These are phyloP conservation scores for Muscicapa striata DNA, from an alignment of 2,797 vertebrate genomes.

Conservation along the genomic window DNA sequence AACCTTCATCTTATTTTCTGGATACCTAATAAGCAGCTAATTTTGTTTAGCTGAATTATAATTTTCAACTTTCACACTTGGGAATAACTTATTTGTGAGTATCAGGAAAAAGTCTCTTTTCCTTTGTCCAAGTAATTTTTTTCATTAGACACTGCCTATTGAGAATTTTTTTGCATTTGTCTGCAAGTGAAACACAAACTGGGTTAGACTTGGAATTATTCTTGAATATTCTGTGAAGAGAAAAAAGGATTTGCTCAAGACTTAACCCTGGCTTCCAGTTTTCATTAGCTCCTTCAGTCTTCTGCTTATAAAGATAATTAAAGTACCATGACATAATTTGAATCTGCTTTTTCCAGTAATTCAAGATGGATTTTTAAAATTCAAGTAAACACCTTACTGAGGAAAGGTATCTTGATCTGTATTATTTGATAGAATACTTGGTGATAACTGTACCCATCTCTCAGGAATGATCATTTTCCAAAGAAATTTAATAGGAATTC, in stretches of 20 bases:
- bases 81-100: neutral
- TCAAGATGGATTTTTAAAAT: neutral
- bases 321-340: neutral
- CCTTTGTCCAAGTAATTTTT: neutral
- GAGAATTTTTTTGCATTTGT: neutral
- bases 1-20: neutral
- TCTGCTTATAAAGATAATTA: neutral
- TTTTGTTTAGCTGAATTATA: neutral
- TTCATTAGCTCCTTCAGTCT: neutral
- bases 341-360: neutral
- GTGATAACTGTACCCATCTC: neutral
- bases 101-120: neutral
- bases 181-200: neutral
- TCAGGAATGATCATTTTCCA: neutral
- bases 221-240: neutral
- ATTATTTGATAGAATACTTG: neutral
- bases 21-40: neutral
- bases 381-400: neutral
- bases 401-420: neutral
- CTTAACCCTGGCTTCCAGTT: neutral
- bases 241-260: neutral
- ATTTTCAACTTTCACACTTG: neutral
- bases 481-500: neutral
- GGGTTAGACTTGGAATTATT: neutral
- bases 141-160: neutral